Evolutionary conservation across 1,140 invertebrate species (phyloP), one percentile per base, ranked within the genome.

Genomic region (Lysiphlebus fabarum): DNA sequence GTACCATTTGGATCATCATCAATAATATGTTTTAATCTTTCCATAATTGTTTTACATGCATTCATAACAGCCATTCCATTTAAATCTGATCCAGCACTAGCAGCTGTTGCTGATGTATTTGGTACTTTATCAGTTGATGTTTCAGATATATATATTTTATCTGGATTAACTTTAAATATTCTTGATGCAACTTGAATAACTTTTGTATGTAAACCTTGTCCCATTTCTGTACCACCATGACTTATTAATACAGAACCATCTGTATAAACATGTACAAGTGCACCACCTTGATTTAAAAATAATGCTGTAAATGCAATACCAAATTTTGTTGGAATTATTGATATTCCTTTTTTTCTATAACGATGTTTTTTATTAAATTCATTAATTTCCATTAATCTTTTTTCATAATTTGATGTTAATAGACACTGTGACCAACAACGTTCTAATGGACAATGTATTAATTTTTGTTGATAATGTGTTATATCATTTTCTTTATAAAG

Each of bases 161-260:
- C 84, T 7, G 83, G 72, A 34, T 91, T 84, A 14, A 96, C 86
- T 40, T 83, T 85, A 2, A 98, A 78, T 4, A 83, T 84, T 64
- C 87, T 81, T 48, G 89, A 89, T 0, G 90, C 89, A 37, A 92
- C 86, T 77, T 96, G 93, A 58, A 95, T 89, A 87, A 96, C 94
- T 81, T 97, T 98, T 0, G 93, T 98, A 68, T 97, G 91, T 0
- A 98, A 77, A 2, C 95, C 96, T 81, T 98, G 95, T 0, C 96
- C 96, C 90, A 98, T 98, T 83, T 98, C 95, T n/a, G 89, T 90
- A 14, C 95, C 95, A 44, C 91, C 92, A 72, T 97, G 94, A 34
- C 86, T 87, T n/a, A 98, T 68, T 3, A 98, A 80, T 6, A 98
- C 91, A 0, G 94, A 95, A 1, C 96, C 96, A 81, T 98, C 96